Percentiles rank a stretch among this genome's conserved stretches.
These are phyloP conservation scores for Sphaerodactylus townsendi DNA, from an alignment of 2,113 vertebrate genomes.

Conservation along the genomic window DNA sequence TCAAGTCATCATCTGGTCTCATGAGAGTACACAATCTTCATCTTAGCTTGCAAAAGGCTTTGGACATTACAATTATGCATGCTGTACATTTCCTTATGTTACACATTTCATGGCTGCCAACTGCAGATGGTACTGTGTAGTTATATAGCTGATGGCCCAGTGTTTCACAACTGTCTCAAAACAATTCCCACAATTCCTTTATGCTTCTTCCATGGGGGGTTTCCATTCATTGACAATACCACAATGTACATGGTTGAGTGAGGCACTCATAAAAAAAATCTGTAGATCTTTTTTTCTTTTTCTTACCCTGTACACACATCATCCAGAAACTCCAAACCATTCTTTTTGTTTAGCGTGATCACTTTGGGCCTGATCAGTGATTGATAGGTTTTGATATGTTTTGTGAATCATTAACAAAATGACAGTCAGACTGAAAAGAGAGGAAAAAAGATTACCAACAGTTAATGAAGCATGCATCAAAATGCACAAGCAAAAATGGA, in stretches of 20 bases:
- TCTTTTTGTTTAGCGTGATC: neutral
- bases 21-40: neutral
- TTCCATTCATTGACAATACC: neutral
- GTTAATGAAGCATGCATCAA: neutral
- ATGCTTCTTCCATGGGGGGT: conserved; percentile 3
- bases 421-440: conserved; percentile 3
- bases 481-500: neutral
- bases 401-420: conserved; percentile 42
- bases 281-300: neutral
- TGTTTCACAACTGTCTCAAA: conserved; percentile 6
- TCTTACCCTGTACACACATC: neutral
- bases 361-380: neutral
- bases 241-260: neutral
- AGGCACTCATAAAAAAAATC: neutral
- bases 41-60: neutral
- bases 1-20: neutral
- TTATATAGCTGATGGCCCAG: conserved; percentile 3
- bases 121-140: conserved; percentile 6
- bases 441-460: neutral
- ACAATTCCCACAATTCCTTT: neutral
- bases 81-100: conserved; percentile 1
- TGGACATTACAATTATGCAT: conserved; percentile 11
- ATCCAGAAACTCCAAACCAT: conserved; percentile 11
- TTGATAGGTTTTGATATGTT: conserved; percentile 1
- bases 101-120: conserved; percentile 10